Base-by-base conservation (phyloP, 1,140 invertebrate genomes). In the Asobara japonica region DNA sequence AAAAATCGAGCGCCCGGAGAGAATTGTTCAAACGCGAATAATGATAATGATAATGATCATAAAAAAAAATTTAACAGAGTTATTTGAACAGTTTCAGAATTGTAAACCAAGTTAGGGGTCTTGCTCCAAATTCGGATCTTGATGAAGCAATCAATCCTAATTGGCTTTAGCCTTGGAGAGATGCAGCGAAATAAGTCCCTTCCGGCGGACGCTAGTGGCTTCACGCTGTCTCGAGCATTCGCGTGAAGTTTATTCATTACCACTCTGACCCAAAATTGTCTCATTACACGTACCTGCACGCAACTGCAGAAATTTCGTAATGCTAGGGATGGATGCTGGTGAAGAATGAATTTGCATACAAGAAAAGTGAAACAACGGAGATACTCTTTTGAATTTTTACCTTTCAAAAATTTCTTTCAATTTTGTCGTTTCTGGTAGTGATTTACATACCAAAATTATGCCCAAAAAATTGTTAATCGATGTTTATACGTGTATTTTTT, bases 111-210 rank as follows among this genome's bases (percentile, higher is more conserved):
- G n/a, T n/a, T n/a, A n/a, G n/a, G n/a, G n/a, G n/a, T n/a, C n/a
- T n/a, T n/a, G n/a, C n/a, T 68, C 62, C 60, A 70, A 62, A 74
- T 74, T 68, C 67, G 72, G 72, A 66, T 51, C 68, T 66, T 22
- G 18, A 65, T 74, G 67, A 45, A 60, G 62, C 64, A 70, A 74
- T 71, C 16, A 68, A 31, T 70, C 29, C 68, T 74, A 70, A 74
- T 70, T 67, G 68, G 62, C 60, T 61, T 16, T 60, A 69, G 45
- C 65, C 71, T 73, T 73, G 64, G 30, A 6, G 48, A 36, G 11
- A 13, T 27, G 41, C 16, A 31, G 31, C 41, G 51, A 73, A 72
- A 72, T 65, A n/a, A 61, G 60, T 18, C 18, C 27, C 38, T 73
- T 73, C 65, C 64, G 67, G 56, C 71, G 71, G 71, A 68, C 51